Percentiles rank a stretch among this genome's conserved stretches.
Evolutionary conservation across 2,888 invertebrate species (phyloP).

Genomic region (Chrysotoxum bicinctum): DNA sequence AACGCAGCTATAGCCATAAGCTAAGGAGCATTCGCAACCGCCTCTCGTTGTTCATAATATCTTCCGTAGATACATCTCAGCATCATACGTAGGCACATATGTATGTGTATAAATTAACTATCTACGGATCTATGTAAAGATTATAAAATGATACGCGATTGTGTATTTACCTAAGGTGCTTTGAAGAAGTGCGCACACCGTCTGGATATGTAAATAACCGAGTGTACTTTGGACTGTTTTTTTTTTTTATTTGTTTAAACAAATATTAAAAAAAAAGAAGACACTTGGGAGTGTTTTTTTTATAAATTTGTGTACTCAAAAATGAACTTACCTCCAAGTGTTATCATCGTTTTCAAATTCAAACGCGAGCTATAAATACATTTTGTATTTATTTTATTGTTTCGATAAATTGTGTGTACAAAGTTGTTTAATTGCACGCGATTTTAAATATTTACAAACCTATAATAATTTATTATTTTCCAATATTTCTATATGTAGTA

Average conservation of each 20-base stretch:
- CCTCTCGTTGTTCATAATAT: constrained; percentile 13
- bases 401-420: constrained; percentile 59
- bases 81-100: not conserved
- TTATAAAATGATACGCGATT: constrained; percentile 59
- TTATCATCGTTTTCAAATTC: constrained; percentile 32
- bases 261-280: constrained; percentile 11
- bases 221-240: constrained; percentile 48
- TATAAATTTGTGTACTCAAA: constrained; percentile 20
- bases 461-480: constrained; percentile 35
- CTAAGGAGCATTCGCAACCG: constrained; percentile 33
- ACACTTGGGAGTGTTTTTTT: constrained; percentile 12
- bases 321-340: constrained; percentile 31
- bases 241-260: not conserved
- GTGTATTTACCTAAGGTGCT: constrained; percentile 65
- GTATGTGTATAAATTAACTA: not conserved
- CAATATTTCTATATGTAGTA: not conserved
- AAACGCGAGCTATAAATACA: constrained; percentile 33
- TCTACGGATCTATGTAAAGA: constrained; percentile 14
- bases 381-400: constrained; percentile 13
- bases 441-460: constrained; percentile 59
- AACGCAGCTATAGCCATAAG: not conserved
- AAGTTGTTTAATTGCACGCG: constrained; percentile 61
- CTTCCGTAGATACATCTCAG: constrained; percentile 1
- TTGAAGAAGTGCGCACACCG: constrained; percentile 71
- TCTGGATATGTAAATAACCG: constrained; percentile 65